Conservation (phyloP, 2,888 invertebrate species). For the Ethmia dodecea region DNA sequence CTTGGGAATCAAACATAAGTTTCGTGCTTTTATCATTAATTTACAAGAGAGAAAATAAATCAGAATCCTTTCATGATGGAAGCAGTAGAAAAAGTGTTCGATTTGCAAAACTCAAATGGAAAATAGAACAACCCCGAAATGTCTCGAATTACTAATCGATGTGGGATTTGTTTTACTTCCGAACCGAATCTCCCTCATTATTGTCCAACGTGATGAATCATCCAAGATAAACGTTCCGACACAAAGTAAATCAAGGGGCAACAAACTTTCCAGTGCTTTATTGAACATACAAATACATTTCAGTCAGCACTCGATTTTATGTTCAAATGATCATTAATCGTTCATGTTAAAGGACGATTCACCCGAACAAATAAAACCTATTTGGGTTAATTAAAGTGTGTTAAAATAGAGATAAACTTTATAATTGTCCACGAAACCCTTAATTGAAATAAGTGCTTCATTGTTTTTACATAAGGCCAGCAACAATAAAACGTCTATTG, state of each 20-base stretch:
- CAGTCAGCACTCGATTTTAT: constrained; percentile 34
- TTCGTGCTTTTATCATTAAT: no score
- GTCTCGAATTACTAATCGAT: constrained; percentile 69
- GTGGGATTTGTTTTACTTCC: constrained; percentile 61
- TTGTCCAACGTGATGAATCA: constrained; percentile 66
- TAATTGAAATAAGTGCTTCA: no score
- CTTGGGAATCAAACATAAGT: no score
- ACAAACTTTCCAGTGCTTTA: constrained; percentile 47
- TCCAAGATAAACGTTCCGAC: constrained; percentile 61
- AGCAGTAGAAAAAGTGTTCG: not conserved
- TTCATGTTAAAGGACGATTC: constrained; percentile 34
- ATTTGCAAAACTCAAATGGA: constrained; percentile 25
- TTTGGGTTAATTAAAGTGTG: no score
- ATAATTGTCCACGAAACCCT: no score
- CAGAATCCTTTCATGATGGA: no score
- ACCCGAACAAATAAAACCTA: constrained; percentile 23
- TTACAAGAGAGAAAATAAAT: no score
- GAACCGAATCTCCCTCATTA: constrained; percentile 59
- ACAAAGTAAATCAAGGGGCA: constrained; percentile 56
- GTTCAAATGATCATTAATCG: constrained; percentile 33
- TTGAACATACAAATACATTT: constrained; percentile 30
- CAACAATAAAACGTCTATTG: no score
- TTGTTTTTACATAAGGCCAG: no score
- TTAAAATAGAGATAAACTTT: no score
- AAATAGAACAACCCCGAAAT: constrained; percentile 37